A percentile compares a stretch with the other conserved stretches of the same genome.
These are phyloP conservation scores for Seriola aureovittata DNA, from an alignment of 2,113 vertebrate species.

Conservation along the genomic window DNA sequence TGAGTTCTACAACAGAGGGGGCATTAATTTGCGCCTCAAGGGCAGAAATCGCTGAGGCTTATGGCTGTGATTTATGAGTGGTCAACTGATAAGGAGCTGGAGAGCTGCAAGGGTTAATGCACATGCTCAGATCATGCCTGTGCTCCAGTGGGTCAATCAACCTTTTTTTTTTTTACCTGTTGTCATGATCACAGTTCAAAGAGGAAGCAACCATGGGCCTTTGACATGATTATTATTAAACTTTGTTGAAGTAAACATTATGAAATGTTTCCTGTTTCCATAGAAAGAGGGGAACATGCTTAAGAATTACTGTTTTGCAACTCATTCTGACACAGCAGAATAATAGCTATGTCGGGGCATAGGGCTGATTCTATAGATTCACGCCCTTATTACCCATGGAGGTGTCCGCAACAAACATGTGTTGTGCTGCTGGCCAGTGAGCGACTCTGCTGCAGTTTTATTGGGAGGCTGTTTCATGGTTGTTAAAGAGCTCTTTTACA, in stretches of 20 bases:
- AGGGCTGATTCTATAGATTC: conserved; percentile 2
- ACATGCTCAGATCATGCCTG: conserved; percentile 40
- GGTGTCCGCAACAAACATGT: conserved; percentile 1
- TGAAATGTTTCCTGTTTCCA: conserved; percentile 21
- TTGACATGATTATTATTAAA: neutral
- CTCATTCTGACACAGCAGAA: conserved; percentile 16
- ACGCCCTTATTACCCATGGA: neutral
- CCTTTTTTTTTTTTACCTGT: neutral
- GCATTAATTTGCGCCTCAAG: conserved; percentile 49
- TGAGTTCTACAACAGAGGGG: conserved; percentile 29
- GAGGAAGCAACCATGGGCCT: neutral
- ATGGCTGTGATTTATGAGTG: conserved; percentile 18
- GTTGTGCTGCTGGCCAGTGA: conserved; percentile 1
- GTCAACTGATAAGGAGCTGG: conserved; percentile 40
- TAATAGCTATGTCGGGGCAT: neutral
- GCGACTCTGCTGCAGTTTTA: neutral
- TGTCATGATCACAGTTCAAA: neutral
- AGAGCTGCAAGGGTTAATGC: neutral
- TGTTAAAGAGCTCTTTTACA: conserved; percentile 3
- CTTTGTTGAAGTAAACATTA: conserved; percentile 19
- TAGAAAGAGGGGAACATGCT: neutral
- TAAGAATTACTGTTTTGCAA: neutral
- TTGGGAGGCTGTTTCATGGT: neutral
- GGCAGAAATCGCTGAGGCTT: conserved; percentile 27
- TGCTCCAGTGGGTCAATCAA: conserved; percentile 14